These are phyloP conservation scores for Dendrolimus kikuchii DNA, from an alignment of 1,140 invertebrate species.

Conservation along the genomic window DNA sequence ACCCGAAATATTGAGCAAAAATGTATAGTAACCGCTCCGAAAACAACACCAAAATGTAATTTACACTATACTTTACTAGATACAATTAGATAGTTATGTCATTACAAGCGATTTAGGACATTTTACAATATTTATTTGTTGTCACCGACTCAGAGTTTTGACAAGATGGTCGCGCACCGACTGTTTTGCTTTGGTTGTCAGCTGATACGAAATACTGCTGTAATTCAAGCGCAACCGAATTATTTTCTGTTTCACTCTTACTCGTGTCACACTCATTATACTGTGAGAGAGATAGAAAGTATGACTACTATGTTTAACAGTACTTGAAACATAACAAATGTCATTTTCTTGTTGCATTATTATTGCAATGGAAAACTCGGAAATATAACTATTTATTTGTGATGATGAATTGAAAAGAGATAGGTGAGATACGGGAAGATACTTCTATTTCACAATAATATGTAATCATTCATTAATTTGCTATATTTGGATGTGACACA, in stretches of 20 bases:
- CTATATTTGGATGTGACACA: slow-evolving; percentile 59
- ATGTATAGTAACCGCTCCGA: slow-evolving; percentile 54
- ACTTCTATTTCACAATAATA: slow-evolving; percentile 61
- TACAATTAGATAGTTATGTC: slow-evolving; percentile 57
- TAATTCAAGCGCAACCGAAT: slow-evolving; percentile 37
- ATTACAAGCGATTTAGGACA: slow-evolving; percentile 63
- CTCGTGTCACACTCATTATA: not conserved
- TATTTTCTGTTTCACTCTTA: slow-evolving; percentile 25
- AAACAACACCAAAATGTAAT: slow-evolving; percentile 57
- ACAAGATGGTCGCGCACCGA: slow-evolving; percentile 73
- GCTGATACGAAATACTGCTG: slow-evolving; percentile 68
- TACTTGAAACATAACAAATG: slow-evolving; percentile 47
- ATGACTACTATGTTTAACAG: slow-evolving; percentile 32
- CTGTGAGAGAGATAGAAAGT: slow-evolving; percentile 33
- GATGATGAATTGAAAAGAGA: slow-evolving; percentile 54
- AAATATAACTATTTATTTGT: slow-evolving; percentile 33
- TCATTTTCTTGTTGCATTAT: slow-evolving; percentile 60
- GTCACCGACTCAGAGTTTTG: slow-evolving; percentile 70
- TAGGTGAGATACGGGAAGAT: slow-evolving; percentile 23
- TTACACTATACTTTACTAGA: slow-evolving; percentile 57
- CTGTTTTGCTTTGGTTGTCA: slow-evolving; percentile 74
- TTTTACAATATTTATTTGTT: slow-evolving; percentile 72
- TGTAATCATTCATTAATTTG: slow-evolving; percentile 39
- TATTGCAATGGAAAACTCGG: slow-evolving; percentile 49
- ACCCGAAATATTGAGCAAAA: slow-evolving; percentile 67